Base-by-base conservation (phyloP, 2,888 invertebrate species). In the Drosophila anomalata region DNA sequence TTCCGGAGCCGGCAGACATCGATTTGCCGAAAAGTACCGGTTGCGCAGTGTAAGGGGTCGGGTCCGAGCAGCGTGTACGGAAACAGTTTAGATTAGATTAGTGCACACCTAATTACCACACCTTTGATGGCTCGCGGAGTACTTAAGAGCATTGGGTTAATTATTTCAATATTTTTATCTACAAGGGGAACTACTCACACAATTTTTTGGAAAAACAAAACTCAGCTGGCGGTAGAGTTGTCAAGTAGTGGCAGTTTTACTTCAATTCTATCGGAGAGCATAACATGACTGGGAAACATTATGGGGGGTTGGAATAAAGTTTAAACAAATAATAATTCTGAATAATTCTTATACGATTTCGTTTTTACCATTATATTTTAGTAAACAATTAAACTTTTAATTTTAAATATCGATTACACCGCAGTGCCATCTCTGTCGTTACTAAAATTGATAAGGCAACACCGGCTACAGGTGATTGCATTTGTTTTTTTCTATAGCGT, bases 401-500 rank as follows among this genome's bases (percentile, higher is more conserved):
- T 36, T 36, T n/a, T 2, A 36, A 36, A 36, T 36, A n/a, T 36
- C 36, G 36, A 36, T n/a, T n/a, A 6, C 2, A 36, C 6, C 3
- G 33, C 14, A 14, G 2, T 36, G 36, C 2, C 36, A 36, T n/a
- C 36, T 6, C 36, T n/a, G 2, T 7, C 36, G 7, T 4, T 36
- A 6, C 5, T 2, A 2, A 20, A 42, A 20, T 42, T n/a, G 14
- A 20, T 42, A 9, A 9, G 36, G 36, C 36, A 36, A 36, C 36
- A 36, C 36, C n/a, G n/a, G n/a, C 22, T 73, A 62, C 84, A 81
- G 67, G 71, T 87, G 85, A 60, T 78, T 55, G 20, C 8, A n/a
- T 36, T 36, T 36, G 26, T 54, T 41, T 42, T 42, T 55, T 69
- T 61, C 60, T 29, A 42, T 65, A 59, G 24, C 48, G 57, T 59